Conservation (phyloP, 2,113 vertebrate genomes). For the Neolamprologus sp. region DNA sequence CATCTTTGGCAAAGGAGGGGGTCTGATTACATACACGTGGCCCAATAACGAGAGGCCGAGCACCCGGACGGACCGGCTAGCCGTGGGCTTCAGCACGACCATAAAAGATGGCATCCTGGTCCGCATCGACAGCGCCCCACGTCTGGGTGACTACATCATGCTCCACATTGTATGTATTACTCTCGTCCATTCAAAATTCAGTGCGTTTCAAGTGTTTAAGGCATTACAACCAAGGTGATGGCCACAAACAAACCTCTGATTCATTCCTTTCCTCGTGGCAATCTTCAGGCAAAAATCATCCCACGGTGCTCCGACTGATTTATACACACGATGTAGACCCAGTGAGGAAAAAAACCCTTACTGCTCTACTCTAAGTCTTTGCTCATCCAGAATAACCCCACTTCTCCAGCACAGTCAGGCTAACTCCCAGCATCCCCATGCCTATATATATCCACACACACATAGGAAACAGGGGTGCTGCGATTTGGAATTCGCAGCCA, state of each 20-base stretch:
- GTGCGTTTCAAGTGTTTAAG: not conserved
- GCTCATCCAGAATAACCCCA: not conserved
- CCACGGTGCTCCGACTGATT: not conserved
- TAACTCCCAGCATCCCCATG: slow-evolving; percentile 15
- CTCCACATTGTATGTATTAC: slow-evolving; percentile 90
- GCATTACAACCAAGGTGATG: not conserved
- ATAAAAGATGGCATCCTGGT: slow-evolving; percentile 94
- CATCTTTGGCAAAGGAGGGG: slow-evolving; percentile 95
- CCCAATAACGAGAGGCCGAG: slow-evolving; percentile 94
- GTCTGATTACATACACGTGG: slow-evolving; percentile 95
- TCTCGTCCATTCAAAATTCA: not conserved
- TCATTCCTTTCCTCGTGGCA: not conserved
- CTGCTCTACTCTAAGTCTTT: not conserved
- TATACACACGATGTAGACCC: not conserved
- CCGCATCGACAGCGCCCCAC: slow-evolving; percentile 92
- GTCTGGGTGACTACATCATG: slow-evolving; percentile 95
- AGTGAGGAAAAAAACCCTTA: not conserved
- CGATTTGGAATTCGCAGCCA: not conserved
- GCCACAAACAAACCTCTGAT: not conserved
- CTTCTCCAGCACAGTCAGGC: not conserved
- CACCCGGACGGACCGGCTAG: slow-evolving; percentile 90
- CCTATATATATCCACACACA: not conserved
- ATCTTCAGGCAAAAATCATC: not conserved
- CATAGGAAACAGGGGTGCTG: not conserved
- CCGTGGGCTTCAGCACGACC: slow-evolving; percentile 76